Evolutionary conservation across 2,113 vertebrate species (phyloP).

Genomic region (Caranx melampygus): DNA sequence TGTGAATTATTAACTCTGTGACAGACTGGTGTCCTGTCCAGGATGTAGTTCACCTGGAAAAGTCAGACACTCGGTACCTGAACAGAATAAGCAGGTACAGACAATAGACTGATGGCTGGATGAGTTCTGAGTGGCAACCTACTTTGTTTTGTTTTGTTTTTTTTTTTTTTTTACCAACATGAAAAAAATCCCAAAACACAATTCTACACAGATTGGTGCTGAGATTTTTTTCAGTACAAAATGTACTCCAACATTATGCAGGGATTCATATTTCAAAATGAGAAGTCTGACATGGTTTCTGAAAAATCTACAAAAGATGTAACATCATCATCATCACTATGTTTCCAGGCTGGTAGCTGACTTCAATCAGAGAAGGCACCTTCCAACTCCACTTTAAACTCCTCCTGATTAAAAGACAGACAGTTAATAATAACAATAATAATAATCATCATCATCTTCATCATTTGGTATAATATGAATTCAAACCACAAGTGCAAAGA

Average conservation of each 20-base stretch:
- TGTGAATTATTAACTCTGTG: not conserved
- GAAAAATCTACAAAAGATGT: not conserved
- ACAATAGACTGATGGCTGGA: too few relatives aligned
- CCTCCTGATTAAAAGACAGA: not conserved
- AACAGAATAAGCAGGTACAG: too few relatives aligned
- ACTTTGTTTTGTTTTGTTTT: too few relatives aligned
- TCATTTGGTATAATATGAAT: not conserved
- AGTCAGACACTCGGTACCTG: too few relatives aligned
- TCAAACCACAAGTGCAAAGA: not conserved
- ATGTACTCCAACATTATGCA: not conserved
- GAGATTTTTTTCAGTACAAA: constrained; percentile 24
- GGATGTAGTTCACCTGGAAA: too few relatives aligned
- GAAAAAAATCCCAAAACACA: constrained; percentile 5
- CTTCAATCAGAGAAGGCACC: too few relatives aligned
- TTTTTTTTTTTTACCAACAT: too few relatives aligned
- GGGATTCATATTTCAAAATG: not conserved
- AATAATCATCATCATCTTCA: too few relatives aligned
- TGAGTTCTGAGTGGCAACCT: too few relatives aligned
- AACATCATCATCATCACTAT: too few relatives aligned
- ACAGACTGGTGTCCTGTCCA: too few relatives aligned
- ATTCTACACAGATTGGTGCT: not conserved
- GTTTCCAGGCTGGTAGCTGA: not conserved
- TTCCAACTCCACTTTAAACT: not conserved
- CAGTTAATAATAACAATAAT: not conserved
- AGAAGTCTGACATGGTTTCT: not conserved